These are phyloP conservation scores for Sylvicapra grimmia DNA, from an alignment of 2,113 vertebrate species.

Conservation along the genomic window DNA sequence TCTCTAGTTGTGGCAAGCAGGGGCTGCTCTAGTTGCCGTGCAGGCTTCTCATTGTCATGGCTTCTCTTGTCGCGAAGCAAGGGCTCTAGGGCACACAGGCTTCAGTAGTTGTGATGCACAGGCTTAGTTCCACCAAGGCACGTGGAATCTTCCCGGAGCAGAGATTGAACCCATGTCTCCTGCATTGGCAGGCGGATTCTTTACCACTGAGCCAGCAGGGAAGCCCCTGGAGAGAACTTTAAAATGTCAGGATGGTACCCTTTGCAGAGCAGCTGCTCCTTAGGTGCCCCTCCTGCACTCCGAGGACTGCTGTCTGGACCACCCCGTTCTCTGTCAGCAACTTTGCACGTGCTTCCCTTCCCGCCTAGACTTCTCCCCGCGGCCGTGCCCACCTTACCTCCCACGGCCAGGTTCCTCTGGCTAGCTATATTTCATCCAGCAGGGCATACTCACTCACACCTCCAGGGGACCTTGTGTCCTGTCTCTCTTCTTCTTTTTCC, in stretches of 20 bases:
- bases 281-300: neutral
- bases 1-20: neutral
- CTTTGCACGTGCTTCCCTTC: neutral
- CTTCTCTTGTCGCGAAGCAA: neutral
- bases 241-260: neutral
- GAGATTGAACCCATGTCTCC: neutral
- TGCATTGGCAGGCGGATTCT: neutral
- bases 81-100: neutral
- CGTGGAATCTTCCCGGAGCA: neutral
- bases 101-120: neutral
- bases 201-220: neutral
- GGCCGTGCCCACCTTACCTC: neutral
- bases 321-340: neutral
- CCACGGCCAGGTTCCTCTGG: neutral
- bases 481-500: neutral
- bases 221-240: neutral
- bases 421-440: neutral
- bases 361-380: neutral
- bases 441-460: too few relatives aligned
- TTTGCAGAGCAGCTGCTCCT: neutral
- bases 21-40: neutral
- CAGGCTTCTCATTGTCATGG: neutral
- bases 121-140: neutral
- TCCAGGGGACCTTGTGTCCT: neutral
- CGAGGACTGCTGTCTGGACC: neutral